phyloP scores from a whole-genome alignment of 2,888 invertebrate genomes.

The Conchocele bisecta region DNA sequence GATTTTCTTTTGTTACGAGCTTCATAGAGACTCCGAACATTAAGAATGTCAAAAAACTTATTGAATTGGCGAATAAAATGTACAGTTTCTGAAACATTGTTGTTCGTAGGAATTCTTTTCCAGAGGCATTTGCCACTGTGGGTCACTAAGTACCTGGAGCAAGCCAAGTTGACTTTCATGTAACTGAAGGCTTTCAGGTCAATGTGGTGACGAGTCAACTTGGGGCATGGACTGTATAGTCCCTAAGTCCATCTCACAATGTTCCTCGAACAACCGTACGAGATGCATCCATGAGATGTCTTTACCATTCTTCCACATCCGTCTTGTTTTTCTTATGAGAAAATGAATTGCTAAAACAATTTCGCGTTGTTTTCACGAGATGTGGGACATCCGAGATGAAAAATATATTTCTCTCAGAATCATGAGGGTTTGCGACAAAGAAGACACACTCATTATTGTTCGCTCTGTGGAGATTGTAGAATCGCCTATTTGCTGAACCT shows the following conservation, averaged over 20 bases:
- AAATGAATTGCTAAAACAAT: constrained; percentile 56
- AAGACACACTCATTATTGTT: background rate
- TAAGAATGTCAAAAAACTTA: constrained; percentile 55
- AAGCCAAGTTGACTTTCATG: constrained; percentile 39
- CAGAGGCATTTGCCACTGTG: constrained; percentile 41
- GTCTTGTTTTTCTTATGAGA: constrained; percentile 40
- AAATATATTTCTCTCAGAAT: constrained; percentile 7
- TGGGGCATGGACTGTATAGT: constrained; percentile 31
- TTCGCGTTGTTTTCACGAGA: constrained; percentile 48
- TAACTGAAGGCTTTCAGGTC: constrained; percentile 16
- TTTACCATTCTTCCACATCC: constrained; percentile 45
- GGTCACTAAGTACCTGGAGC: constrained; percentile 25
- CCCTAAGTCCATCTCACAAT: constrained; percentile 24
- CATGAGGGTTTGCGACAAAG: constrained; percentile 1
- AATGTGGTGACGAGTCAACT: constrained; percentile 34
- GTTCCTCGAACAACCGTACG: constrained; percentile 40
- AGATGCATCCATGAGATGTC: constrained; percentile 56
- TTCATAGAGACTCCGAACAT: constrained; percentile 34
- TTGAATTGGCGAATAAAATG: constrained; percentile 43
- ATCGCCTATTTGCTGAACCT: constrained; percentile 54
- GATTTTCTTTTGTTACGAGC: constrained; percentile 23
- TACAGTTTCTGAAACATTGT: constrained; percentile 19
- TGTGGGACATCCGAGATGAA: constrained; percentile 57
- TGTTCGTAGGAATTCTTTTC: constrained; percentile 9
- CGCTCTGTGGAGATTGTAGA: constrained; percentile 33